phyloP scores from a whole-genome alignment of 2,888 invertebrate species.

The Ptychoptera contaminata region DNA sequence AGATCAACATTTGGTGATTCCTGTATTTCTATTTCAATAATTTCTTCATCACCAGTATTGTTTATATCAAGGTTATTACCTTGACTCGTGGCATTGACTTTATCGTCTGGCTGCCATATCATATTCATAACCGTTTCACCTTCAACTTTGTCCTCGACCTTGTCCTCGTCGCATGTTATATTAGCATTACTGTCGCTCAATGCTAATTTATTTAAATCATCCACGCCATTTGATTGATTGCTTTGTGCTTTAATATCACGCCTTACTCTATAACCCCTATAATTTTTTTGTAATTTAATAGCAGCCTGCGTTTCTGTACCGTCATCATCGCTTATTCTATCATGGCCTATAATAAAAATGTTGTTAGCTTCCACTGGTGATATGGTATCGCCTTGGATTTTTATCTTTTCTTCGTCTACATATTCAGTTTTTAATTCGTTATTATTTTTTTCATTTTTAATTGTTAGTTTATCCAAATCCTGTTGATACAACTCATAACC shows the following conservation, averaged over 20 bases:
- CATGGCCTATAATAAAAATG: not conserved
- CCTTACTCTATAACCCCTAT: constrained; percentile 10
- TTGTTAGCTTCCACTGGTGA: not conserved
- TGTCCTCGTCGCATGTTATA: constrained; percentile 4
- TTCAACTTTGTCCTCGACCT: constrained; percentile 3
- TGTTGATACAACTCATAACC: too few relatives aligned
- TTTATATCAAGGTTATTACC: too few relatives aligned
- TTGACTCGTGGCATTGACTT: too few relatives aligned
- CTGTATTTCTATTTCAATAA: too few relatives aligned
- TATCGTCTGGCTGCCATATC: too few relatives aligned
- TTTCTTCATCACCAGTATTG: too few relatives aligned
- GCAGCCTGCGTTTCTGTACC: constrained; percentile 10
- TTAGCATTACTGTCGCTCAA: not conserved
- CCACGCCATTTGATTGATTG: not conserved
- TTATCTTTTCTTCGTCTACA: not conserved
- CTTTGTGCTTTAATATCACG: constrained; percentile 6
- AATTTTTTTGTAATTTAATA: constrained; percentile 12
- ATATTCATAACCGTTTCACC: too few relatives aligned
- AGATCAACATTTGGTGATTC: too few relatives aligned
- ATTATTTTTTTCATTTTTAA: not conserved
- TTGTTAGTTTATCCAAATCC: too few relatives aligned
- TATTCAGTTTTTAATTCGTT: not conserved
- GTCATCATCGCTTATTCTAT: not conserved
- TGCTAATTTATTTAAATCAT: not conserved
- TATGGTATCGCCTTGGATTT: not conserved